Conservation (phyloP, 2,797 vertebrate genomes). For the Clarias fuscus region DNA sequence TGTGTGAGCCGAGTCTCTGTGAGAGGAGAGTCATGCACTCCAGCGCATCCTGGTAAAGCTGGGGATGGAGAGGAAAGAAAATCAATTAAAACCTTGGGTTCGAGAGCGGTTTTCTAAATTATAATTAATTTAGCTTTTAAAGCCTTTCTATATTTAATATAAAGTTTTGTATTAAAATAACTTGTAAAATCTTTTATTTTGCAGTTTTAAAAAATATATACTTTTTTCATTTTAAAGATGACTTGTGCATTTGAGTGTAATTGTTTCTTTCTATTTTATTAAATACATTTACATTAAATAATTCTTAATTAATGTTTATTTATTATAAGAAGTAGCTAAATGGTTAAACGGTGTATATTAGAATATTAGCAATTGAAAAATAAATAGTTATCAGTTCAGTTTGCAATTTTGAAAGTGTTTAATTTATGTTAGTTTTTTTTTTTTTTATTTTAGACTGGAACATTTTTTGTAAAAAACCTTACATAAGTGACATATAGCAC, state of each 20-base stretch:
- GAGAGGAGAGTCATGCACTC: conserved; percentile 92
- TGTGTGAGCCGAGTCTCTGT: conserved; percentile 85
- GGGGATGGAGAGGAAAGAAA: conserved; percentile 11
- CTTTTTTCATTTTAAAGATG: no score
- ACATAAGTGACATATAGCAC: not conserved
- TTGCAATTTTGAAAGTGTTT: not conserved
- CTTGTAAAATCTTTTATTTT: no score
- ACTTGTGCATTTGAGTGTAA: no score
- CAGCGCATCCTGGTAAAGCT: conserved; percentile 84
- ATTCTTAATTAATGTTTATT: not conserved
- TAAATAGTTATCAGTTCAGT: not conserved
- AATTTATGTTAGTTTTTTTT: no score
- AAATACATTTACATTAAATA: no score
- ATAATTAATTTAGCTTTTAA: not conserved
- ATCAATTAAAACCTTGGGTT: conserved; percentile 27
- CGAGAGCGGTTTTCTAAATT: not conserved
- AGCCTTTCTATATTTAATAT: not conserved
- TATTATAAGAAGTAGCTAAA: not conserved
- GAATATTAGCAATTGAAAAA: not conserved
- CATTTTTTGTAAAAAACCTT: not conserved
- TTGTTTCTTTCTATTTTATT: no score
- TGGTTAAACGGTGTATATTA: not conserved
- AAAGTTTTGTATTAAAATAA: no score
- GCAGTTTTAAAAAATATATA: no score
- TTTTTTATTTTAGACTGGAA: no score